Evolutionary conservation across 2,888 invertebrate species (phyloP).

Genomic region (Graphium colonna): DNA sequence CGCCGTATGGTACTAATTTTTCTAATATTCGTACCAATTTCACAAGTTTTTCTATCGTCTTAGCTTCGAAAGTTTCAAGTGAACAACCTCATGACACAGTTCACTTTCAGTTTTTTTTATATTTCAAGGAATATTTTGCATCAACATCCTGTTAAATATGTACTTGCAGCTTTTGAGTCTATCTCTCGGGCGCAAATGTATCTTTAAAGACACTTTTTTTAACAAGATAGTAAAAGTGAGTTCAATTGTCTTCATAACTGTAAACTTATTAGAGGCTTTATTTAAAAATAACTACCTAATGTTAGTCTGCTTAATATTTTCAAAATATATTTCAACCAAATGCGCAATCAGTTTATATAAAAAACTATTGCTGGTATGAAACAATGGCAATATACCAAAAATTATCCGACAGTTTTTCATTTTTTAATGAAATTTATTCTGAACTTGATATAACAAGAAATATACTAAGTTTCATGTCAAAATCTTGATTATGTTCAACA

Average conservation of each 20-base stretch:
- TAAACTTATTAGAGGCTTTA: background rate
- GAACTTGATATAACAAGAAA: too few relatives aligned
- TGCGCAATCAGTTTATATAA: slow-evolving; percentile 27
- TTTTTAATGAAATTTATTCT: slow-evolving; percentile 54
- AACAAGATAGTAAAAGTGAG: slow-evolving; percentile 38
- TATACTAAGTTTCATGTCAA: too few relatives aligned
- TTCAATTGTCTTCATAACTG: background rate
- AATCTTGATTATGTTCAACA: too few relatives aligned
- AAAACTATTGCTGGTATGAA: slow-evolving; percentile 52
- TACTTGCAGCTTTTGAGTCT: slow-evolving; percentile 36
- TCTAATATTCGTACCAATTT: slow-evolving; percentile 34
- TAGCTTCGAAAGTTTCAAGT: slow-evolving; percentile 36
- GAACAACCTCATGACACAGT: slow-evolving; percentile 37
- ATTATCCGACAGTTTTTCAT: slow-evolving; percentile 47
- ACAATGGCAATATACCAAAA: slow-evolving; percentile 62
- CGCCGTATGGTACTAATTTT: slow-evolving; percentile 34
- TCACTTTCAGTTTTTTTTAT: slow-evolving; percentile 40
- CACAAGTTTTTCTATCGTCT: slow-evolving; percentile 31
- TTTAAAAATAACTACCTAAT: background rate
- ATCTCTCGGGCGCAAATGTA: slow-evolving; percentile 27
- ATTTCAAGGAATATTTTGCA: slow-evolving; percentile 45
- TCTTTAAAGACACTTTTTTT: slow-evolving; percentile 33
- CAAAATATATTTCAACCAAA: slow-evolving; percentile 35
- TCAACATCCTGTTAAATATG: slow-evolving; percentile 41
- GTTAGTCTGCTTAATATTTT: slow-evolving; percentile 26